phyloP scores from a whole-genome alignment of 2,113 vertebrate genomes.

The Hystrix brachyura region DNA sequence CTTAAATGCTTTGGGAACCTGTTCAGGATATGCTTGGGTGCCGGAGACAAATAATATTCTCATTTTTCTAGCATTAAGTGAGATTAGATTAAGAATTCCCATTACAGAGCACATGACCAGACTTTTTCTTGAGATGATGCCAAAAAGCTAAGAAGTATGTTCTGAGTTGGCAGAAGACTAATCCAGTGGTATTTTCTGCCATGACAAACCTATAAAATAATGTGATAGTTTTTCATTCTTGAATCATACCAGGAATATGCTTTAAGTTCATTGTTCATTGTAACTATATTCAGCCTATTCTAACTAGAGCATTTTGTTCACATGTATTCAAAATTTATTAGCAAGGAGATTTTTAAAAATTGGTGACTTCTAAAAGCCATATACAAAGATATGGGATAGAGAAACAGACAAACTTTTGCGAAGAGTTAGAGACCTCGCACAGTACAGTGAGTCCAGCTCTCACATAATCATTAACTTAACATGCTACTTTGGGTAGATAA shows the following conservation, averaged over 20 bases:
- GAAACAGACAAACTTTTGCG: conserved; percentile 34
- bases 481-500: conserved; percentile 34
- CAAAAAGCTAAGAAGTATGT: background rate
- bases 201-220: background rate
- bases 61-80: conserved; percentile 34
- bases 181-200: background rate
- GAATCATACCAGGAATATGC: background rate
- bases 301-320: background rate
- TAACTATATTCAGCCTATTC: background rate
- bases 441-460: background rate
- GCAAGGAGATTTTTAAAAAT: background rate
- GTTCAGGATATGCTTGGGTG: background rate
- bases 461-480: conserved; percentile 68
- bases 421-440: conserved; percentile 33
- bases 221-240: background rate
- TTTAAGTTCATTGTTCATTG: background rate
- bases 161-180: conserved; percentile 46
- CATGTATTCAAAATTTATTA: background rate
- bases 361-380: background rate
- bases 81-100: conserved; percentile 31
- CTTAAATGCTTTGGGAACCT: background rate
- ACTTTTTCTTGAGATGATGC: conserved; percentile 36
- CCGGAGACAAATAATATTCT: background rate
- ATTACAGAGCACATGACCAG: background rate
- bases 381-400: background rate